Conservation (phyloP, 30 jellyfish, hydroid and myxozoan genomes). For the Aurelia coerulea region DNA sequence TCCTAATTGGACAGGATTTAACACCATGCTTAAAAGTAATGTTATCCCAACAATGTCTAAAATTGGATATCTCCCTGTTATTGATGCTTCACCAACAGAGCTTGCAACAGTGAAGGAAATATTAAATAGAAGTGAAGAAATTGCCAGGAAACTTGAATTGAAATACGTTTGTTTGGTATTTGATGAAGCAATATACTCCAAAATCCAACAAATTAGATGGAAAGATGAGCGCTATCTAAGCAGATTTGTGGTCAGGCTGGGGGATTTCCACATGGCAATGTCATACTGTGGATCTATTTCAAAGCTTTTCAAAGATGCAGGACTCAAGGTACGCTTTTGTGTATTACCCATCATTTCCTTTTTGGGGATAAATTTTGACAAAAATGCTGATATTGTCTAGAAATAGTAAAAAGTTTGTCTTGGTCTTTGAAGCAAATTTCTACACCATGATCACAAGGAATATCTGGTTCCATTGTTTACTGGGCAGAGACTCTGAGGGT, state of each 20-base stretch:
- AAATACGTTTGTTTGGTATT: conserved; percentile 3
- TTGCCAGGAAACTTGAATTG: conserved; percentile 20
- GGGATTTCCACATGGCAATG: conserved; percentile 39
- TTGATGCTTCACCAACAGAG: conserved; percentile 66
- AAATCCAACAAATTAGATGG: conserved; percentile 35
- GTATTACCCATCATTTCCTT: neutral
- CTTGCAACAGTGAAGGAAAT: neutral
- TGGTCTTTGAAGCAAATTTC: too few species aligned
- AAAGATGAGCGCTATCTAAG: conserved; percentile 7
- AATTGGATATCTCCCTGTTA: conserved; percentile 48
- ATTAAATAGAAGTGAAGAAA: conserved; percentile 8
- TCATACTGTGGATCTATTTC: conserved; percentile 23
- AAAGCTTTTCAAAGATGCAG: conserved; percentile 25
- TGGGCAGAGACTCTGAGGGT: too few species aligned
- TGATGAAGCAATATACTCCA: conserved; percentile 38
- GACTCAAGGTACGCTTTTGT: conserved; percentile 20
- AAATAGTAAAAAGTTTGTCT: too few species aligned
- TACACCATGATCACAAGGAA: too few species aligned
- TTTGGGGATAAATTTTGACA: too few species aligned
- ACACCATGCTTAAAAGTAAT: conserved; percentile 11
- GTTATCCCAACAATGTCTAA: conserved; percentile 9
- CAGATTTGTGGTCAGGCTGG: conserved; percentile 25
- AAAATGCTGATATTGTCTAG: too few species aligned
- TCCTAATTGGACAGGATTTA: conserved; percentile 49
- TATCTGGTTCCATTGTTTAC: too few species aligned